Percentiles rank a stretch among this genome's conserved stretches.
phyloP scores from a whole-genome alignment of 2,113 vertebrate species.

The Daboia siamensis region DNA sequence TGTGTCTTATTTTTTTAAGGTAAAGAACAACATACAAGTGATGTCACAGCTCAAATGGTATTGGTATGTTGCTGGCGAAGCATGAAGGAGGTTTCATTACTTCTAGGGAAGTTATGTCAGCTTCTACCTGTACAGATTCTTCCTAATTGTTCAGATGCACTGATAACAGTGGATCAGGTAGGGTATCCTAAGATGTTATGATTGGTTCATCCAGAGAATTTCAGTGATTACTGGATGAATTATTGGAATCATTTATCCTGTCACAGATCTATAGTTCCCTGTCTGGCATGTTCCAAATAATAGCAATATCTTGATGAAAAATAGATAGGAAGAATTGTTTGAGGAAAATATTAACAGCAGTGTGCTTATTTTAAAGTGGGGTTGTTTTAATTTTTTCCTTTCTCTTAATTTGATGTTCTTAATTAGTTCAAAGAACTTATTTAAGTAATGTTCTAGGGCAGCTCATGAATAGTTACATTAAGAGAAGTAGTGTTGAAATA shows the following conservation, averaged over 20 bases:
- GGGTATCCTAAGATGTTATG: not conserved
- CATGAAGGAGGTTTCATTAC: constrained; percentile 95
- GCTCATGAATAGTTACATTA: not conserved
- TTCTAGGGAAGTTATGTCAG: constrained; percentile 88
- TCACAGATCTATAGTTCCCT: not conserved
- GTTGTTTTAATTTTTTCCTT: not conserved
- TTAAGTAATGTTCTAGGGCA: not conserved
- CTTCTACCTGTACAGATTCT: constrained; percentile 72
- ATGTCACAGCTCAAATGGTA: constrained; percentile 94
- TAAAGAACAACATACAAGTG: constrained; percentile 68
- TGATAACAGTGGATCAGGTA: constrained; percentile 88
- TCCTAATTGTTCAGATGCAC: constrained; percentile 47
- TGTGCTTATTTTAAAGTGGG: not conserved
- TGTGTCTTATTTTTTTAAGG: constrained; percentile 47
- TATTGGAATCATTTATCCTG: not conserved
- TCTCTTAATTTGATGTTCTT: not conserved
- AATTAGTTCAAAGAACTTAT: not conserved
- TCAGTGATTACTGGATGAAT: not conserved
- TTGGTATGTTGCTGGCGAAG: constrained; percentile 96
- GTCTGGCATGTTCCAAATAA: not conserved
- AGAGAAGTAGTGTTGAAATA: not conserved
- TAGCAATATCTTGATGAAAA: not conserved
- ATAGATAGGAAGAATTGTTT: not conserved
- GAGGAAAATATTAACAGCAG: not conserved
- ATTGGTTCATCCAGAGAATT: not conserved